Evolutionary conservation across 2,113 vertebrate genomes (phyloP).

Genomic region (Ellobius talpinus): DNA sequence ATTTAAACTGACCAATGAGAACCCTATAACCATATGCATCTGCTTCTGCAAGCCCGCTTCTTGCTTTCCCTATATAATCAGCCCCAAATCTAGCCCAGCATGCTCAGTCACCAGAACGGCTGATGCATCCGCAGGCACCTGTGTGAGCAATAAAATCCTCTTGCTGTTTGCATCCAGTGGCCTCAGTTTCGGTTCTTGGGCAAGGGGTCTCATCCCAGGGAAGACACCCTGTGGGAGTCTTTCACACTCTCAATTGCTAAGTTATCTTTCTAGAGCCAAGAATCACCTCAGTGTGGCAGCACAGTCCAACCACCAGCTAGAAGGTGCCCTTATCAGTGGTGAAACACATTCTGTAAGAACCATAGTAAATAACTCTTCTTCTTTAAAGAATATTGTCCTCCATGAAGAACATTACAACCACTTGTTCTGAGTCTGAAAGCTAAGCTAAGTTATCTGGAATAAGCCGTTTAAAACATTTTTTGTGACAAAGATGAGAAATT

Average conservation of each 20-base stretch:
- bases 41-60: too few relatives aligned
- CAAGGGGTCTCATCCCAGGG: too few relatives aligned
- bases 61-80: too few relatives aligned
- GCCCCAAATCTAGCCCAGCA: too few relatives aligned
- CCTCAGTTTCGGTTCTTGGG: too few relatives aligned
- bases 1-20: too few relatives aligned
- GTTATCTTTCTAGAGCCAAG: not conserved
- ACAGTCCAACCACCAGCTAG: not conserved
- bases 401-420: not conserved
- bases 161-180: too few relatives aligned
- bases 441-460: not conserved
- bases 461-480: not conserved
- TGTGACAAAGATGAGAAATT: conserved; percentile 20
- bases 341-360: not conserved
- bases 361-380: not conserved
- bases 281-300: not conserved
- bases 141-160: too few relatives aligned
- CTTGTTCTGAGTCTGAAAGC: not conserved
- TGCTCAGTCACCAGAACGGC: too few relatives aligned
- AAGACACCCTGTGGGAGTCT: too few relatives aligned
- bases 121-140: too few relatives aligned
- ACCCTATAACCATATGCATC: too few relatives aligned
- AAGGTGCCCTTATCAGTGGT: not conserved
- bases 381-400: not conserved
- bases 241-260: not conserved